Evolutionary conservation across 2,888 invertebrate species (phyloP).

Genomic region (Trichogramma evanescens): DNA sequence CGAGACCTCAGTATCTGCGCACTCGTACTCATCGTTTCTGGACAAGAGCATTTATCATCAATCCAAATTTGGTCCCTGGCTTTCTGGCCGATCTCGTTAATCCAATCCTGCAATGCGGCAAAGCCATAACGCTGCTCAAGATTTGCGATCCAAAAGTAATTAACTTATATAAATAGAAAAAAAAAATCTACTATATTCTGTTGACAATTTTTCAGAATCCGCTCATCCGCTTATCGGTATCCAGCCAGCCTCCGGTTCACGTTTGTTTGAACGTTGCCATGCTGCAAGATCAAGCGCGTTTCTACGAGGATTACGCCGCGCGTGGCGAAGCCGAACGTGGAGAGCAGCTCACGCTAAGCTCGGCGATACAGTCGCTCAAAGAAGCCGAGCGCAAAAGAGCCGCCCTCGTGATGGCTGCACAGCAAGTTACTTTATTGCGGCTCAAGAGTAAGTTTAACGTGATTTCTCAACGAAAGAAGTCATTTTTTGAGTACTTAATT

Average conservation of each 20-base stretch:
- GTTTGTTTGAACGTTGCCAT: slow-evolving; percentile 53
- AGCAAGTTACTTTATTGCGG: slow-evolving; percentile 32
- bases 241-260: slow-evolving; percentile 52
- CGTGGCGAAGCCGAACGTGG: slow-evolving; percentile 45
- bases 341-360: slow-evolving; percentile 31
- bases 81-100: slow-evolving; percentile 60
- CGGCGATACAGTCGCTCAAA: slow-evolving; percentile 36
- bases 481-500: not conserved
- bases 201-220: slow-evolving; percentile 47
- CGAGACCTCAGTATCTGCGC: slow-evolving; percentile 59
- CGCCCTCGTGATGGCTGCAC: slow-evolving; percentile 33
- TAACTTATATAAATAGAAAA: not conserved
- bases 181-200: not conserved
- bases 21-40: slow-evolving; percentile 60
- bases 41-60: slow-evolving; percentile 59
- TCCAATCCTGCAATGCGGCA: slow-evolving; percentile 67
- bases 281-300: slow-evolving; percentile 49
- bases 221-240: slow-evolving; percentile 50
- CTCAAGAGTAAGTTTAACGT: slow-evolving; percentile 28
- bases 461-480: not conserved
- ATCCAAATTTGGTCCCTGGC: slow-evolving; percentile 54
- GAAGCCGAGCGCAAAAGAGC: slow-evolving; percentile 31
- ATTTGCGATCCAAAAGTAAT: slow-evolving; percentile 63
- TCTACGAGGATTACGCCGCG: slow-evolving; percentile 51
- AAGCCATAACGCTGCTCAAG: slow-evolving; percentile 64